Evolutionary conservation across 1,140 invertebrate genomes (phyloP).

Genomic region (Drosophila mojavensis): DNA sequence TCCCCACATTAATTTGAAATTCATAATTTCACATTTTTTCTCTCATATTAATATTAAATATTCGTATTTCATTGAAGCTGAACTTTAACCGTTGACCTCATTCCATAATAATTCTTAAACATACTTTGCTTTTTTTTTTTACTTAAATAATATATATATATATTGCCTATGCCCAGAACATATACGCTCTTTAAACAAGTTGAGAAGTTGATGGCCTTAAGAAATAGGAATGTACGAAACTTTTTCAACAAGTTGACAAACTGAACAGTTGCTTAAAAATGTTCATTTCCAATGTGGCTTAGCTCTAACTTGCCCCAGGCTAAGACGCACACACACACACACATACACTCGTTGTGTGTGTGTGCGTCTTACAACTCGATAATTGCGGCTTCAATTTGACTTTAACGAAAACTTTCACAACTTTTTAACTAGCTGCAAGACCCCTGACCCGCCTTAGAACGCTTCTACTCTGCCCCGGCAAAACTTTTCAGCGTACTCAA

Average conservation of each 20-base stretch:
- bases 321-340: slow-evolving; percentile 44
- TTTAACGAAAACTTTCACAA: slow-evolving; percentile 72
- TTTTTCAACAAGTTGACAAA: slow-evolving; percentile 35
- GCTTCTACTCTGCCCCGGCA: not conserved
- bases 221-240: slow-evolving; percentile 8
- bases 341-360: slow-evolving; percentile 9
- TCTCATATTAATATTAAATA: not conserved
- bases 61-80: too few species aligned
- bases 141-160: not conserved
- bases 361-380: slow-evolving; percentile 73
- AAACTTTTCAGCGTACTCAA: slow-evolving; percentile 73
- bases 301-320: slow-evolving; percentile 33
- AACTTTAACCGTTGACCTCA: not conserved
- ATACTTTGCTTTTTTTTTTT: not conserved
- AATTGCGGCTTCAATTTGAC: slow-evolving; percentile 79
- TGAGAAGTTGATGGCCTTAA: slow-evolving; percentile 9
- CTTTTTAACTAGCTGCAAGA: slow-evolving; percentile 73
- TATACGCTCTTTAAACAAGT: slow-evolving; percentile 2
- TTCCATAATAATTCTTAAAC: not conserved
- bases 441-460: not conserved
- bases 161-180: not conserved
- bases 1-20: too few species aligned
- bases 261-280: slow-evolving; percentile 29
- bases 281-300: slow-evolving; percentile 8
- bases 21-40: not conserved